phyloP scores from a whole-genome alignment of 1,140 invertebrate species.

The Melipona quadrifasciata region DNA sequence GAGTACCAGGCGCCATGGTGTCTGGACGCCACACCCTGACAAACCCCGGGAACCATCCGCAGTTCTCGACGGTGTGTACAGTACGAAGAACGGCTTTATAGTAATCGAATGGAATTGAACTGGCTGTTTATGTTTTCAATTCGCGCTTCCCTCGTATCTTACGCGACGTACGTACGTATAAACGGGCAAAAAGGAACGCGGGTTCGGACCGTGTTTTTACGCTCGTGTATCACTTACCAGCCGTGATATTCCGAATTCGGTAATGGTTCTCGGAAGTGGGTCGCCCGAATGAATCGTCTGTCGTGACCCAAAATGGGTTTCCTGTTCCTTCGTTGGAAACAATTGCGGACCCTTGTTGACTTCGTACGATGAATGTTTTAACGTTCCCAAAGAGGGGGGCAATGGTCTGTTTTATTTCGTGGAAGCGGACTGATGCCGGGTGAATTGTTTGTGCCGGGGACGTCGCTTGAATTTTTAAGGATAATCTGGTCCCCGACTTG shows the following conservation, averaged over 20 bases:
- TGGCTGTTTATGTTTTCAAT: constrained; percentile 44
- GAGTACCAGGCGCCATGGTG: constrained; percentile 61
- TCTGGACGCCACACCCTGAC: constrained; percentile 69
- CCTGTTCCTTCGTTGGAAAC: background rate
- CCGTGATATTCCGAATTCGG: background rate
- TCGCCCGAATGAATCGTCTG: constrained; percentile 2
- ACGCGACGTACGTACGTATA: too few species aligned
- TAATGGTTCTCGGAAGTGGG: constrained; percentile 9
- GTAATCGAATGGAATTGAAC: constrained; percentile 49
- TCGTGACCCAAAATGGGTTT: background rate
- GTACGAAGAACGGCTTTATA: constrained; percentile 13
- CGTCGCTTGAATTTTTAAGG: background rate
- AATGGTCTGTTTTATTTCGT: background rate
- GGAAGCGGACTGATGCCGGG: background rate
- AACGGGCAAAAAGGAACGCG: background rate
- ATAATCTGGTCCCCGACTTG: background rate
- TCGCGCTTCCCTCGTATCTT: background rate
- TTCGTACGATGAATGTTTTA: constrained; percentile 1
- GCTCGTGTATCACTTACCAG: constrained; percentile 9
- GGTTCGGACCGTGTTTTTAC: constrained; percentile 4
- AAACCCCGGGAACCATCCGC: background rate
- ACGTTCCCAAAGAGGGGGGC: background rate
- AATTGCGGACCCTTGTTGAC: background rate
- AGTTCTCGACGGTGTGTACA: background rate
- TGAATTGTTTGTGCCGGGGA: background rate